A percentile compares a stretch with the other conserved stretches of the same genome.
These are phyloP conservation scores for Apodemus speciosus DNA, from an alignment of 2,113 vertebrate genomes.

Conservation along the genomic window DNA sequence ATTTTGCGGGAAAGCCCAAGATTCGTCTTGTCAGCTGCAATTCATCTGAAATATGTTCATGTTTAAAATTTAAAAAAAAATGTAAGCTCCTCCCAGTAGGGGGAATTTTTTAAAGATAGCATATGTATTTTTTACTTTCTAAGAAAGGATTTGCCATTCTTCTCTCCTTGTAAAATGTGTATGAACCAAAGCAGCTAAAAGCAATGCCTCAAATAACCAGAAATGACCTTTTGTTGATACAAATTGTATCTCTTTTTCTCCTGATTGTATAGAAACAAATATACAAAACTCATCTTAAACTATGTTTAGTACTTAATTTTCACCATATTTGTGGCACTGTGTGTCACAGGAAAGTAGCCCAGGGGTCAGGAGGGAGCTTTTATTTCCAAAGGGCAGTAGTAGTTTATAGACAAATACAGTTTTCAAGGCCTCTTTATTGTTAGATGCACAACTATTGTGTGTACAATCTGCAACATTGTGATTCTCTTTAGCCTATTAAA, in stretches of 20 bases:
- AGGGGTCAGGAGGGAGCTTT: conserved; percentile 86
- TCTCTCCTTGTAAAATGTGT: conserved; percentile 79
- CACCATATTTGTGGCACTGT: conserved; percentile 97
- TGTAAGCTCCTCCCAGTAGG: conserved; percentile 6
- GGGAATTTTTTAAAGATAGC: conserved; percentile 60
- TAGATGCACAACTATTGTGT: conserved; percentile 85
- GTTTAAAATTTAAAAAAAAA: conserved; percentile 46
- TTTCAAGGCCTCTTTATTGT: conserved; percentile 87
- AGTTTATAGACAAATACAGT: conserved; percentile 90
- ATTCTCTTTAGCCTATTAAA: conserved; percentile 84
- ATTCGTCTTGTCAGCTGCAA: conserved; percentile 31
- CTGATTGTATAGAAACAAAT: conserved; percentile 96
- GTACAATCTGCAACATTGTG: conserved; percentile 86
- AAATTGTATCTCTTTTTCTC: conserved; percentile 99
- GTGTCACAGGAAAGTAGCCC: conserved; percentile 98
- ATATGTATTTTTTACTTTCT: conserved; percentile 78
- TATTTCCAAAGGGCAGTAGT: conserved; percentile 89
- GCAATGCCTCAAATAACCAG: conserved; percentile 96
- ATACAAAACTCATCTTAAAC: conserved; percentile 92
- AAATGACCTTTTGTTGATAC: conserved; percentile 99
- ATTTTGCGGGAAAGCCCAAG: conserved; percentile 57
- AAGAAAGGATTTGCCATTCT: conserved; percentile 75
- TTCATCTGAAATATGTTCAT: conserved; percentile 53
- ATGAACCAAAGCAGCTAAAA: conserved; percentile 91
- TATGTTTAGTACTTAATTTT: conserved; percentile 93